phyloP scores from a whole-genome alignment of 2,797 vertebrate species.

The Microctenopoma steveboyesi region DNA sequence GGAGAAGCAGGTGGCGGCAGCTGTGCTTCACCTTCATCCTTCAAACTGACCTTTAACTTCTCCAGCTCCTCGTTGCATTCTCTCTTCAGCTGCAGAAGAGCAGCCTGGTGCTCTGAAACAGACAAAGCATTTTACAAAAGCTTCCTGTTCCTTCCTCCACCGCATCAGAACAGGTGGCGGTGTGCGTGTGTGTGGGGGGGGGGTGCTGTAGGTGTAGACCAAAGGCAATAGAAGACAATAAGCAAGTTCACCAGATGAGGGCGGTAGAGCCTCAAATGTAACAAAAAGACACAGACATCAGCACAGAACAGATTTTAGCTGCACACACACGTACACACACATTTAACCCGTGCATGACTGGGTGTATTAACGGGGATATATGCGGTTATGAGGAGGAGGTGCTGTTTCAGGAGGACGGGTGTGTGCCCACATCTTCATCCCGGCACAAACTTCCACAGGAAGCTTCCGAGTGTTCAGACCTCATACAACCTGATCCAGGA shows the following conservation, averaged over 20 bases:
- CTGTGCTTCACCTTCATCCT: background rate
- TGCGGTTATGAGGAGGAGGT: background rate
- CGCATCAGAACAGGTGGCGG: background rate
- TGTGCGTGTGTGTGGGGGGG: no score
- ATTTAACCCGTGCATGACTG: constrained; percentile 7
- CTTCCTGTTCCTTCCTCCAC: background rate
- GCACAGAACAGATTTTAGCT: background rate
- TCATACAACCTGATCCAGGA: no score
- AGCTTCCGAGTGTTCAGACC: no score
- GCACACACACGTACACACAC: constrained; percentile 1
- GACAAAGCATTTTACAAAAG: constrained; percentile 17
- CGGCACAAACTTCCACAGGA: constrained; percentile 8
- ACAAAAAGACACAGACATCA: background rate
- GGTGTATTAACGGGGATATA: background rate
- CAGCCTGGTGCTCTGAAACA: constrained; percentile 93
- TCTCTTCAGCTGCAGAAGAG: constrained; percentile 94
- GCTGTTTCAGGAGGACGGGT: constrained; percentile 4
- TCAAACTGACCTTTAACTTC: constrained; percentile 84
- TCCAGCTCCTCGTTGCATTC: constrained; percentile 94
- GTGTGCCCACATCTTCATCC: constrained; percentile 18
- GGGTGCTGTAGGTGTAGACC: no score
- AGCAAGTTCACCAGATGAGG: constrained; percentile 12
- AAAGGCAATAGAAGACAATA: background rate
- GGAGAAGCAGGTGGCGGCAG: background rate
- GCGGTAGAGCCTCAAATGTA: constrained; percentile 22